Evolutionary conservation across 2,113 vertebrate species (phyloP).

Genomic region (Catharus bicknelli): DNA sequence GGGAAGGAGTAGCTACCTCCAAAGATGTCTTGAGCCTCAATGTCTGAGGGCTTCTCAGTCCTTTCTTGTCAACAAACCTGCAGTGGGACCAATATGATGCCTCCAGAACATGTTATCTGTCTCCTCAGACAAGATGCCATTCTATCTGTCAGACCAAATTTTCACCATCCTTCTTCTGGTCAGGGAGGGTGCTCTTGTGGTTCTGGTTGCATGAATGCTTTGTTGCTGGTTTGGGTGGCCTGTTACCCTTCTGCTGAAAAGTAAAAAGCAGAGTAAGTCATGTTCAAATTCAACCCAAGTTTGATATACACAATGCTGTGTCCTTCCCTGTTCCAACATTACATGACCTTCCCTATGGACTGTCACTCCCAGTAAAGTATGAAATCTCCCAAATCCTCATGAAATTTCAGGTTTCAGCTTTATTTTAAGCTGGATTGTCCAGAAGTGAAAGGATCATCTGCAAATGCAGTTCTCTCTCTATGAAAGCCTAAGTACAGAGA

Average conservation of each 20-base stretch:
- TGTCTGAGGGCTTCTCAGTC: background rate
- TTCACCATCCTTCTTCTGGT: background rate
- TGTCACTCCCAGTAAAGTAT: background rate
- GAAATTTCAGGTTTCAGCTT: background rate
- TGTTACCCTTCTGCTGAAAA: background rate
- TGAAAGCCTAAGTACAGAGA: background rate
- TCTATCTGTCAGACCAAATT: background rate
- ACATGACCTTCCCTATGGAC: accelerated
- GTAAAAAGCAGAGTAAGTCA: background rate
- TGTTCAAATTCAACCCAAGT: background rate
- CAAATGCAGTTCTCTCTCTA: background rate
- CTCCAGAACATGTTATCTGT: accelerated
- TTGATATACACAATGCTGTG: background rate
- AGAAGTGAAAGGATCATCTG: background rate
- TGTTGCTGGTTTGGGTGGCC: background rate
- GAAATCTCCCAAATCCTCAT: background rate
- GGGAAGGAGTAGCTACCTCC: background rate
- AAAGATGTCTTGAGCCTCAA: background rate
- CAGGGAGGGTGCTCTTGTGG: accelerated
- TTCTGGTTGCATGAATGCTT: background rate
- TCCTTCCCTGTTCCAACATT: background rate
- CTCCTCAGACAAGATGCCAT: too few species aligned
- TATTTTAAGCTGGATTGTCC: background rate
- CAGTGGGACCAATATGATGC: accelerated
- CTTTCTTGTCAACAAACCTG: background rate